These are phyloP conservation scores for Heliconius cydno DNA, from an alignment of 2,888 invertebrate genomes.

Conservation along the genomic window DNA sequence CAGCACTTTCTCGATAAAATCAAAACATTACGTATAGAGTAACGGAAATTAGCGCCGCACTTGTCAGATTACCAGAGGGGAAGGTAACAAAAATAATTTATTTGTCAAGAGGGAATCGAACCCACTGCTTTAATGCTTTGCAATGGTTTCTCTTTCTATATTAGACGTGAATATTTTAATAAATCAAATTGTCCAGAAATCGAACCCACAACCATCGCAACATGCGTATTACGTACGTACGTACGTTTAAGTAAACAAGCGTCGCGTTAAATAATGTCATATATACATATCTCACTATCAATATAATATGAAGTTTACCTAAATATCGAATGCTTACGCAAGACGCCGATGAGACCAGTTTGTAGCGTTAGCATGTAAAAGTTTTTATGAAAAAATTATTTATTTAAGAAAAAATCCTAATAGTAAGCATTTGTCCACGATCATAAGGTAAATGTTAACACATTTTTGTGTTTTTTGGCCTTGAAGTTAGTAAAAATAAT, in stretches of 20 bases:
- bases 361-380: constrained; percentile 34
- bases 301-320: constrained; percentile 29
- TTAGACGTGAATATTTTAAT: not conserved
- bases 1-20: too few species aligned
- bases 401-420: not conserved
- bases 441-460: not conserved
- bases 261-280: constrained; percentile 11
- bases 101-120: not conserved
- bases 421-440: not conserved
- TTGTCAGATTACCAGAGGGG: not conserved
- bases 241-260: constrained; percentile 5
- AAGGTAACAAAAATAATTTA: not conserved
- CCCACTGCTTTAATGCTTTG: too few species aligned
- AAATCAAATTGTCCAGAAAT: not conserved
- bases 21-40: not conserved
- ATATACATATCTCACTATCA: constrained; percentile 25
- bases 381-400: not conserved
- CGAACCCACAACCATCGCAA: not conserved
- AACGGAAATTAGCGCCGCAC: not conserved
- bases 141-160: too few species aligned
- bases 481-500: not conserved
- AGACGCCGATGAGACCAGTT: constrained; percentile 37
- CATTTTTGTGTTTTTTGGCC: not conserved
- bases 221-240: not conserved
- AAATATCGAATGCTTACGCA: constrained; percentile 36